Evolutionary conservation across 2,113 vertebrate genomes (phyloP), one percentile per base, ranked within the genome.

Genomic region (Oxyura jamaicensis): DNA sequence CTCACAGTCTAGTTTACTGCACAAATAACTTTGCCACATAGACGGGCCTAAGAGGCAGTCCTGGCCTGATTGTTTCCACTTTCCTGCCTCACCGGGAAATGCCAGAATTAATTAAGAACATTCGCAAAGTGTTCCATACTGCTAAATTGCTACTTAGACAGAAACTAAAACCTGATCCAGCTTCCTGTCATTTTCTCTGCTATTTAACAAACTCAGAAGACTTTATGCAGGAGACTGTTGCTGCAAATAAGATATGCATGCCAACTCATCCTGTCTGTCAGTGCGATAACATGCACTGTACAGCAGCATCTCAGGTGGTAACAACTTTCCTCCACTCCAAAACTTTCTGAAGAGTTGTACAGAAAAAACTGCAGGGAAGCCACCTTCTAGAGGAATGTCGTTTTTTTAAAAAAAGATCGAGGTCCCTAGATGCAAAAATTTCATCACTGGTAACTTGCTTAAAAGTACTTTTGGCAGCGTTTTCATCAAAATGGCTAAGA

Each of bases 61-160:
- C 86, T 39, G 62, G 60, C 86, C 85, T 25, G 67, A 66, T 36
- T 74, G 77, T 16, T 95, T 71, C 91, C 91, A 83, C 81, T 50
- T 58, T 10, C 85, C 85, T 86, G 72, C 91, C 88, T 86, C 76
- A 88, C 88, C 39, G 71, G 94, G 88, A 91, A 78, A 91, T 55
- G 80, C 94, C 91, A 66, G 85, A 39, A 91, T 93, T 91, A 93
- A 93, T 93, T 86, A 88, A 85, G 89, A 90, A 60, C 92, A 86
- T 62, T 90, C 56, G 88, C n/a, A 56, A 89, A 83, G 52, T 22
- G 81, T 33, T 86, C 72, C 69, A 10, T 10, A 12, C 88, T 4
- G 46, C 77, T 52, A 21, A 74, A 33, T 22, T 75, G 85, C 88
- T 65, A 18, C 72, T 65, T 36, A 26, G 91, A 53, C 59, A 78